Conservation (phyloP, 2,888 invertebrate genomes). For the Drosophila nr. perissopoda region DNA sequence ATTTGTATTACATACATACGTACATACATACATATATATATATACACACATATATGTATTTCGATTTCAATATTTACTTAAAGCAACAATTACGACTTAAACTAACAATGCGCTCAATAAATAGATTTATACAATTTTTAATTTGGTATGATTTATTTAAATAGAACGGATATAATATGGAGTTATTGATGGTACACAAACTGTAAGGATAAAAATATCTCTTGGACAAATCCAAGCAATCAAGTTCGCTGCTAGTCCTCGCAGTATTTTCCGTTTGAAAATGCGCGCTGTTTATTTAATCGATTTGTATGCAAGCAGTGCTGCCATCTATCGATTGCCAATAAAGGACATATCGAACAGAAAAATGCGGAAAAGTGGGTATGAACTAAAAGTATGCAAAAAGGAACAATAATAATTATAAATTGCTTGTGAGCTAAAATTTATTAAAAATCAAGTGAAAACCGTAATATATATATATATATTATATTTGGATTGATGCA, state of each 20-base stretch:
- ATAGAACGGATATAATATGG: neutral
- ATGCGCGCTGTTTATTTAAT: neutral
- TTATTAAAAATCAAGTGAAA: neutral
- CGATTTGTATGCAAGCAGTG: neutral
- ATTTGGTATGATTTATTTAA: neutral
- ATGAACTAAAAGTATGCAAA: neutral
- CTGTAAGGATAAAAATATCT: neutral
- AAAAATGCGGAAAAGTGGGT: neutral
- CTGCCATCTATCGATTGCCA: neutral
- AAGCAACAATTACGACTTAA: conserved; percentile 76
- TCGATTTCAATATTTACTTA: conserved; percentile 65
- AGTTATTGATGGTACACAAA: neutral
- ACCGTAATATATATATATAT: neutral
- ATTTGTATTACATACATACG: conserved; percentile 56
- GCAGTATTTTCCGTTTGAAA: neutral
- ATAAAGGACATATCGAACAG: neutral
- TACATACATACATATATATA: conserved; percentile 18
- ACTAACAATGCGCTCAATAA: conserved; percentile 83
- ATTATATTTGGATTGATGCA: neutral
- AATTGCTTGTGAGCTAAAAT: neutral
- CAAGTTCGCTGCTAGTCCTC: neutral
- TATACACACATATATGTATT: conserved; percentile 12
- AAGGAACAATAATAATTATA: neutral
- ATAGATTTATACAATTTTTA: conserved; percentile 41
- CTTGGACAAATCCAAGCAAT: neutral